Percentiles rank a stretch among this genome's conserved stretches.
Evolutionary conservation across 2,888 invertebrate species (phyloP).

Genomic region (Meganola albula): DNA sequence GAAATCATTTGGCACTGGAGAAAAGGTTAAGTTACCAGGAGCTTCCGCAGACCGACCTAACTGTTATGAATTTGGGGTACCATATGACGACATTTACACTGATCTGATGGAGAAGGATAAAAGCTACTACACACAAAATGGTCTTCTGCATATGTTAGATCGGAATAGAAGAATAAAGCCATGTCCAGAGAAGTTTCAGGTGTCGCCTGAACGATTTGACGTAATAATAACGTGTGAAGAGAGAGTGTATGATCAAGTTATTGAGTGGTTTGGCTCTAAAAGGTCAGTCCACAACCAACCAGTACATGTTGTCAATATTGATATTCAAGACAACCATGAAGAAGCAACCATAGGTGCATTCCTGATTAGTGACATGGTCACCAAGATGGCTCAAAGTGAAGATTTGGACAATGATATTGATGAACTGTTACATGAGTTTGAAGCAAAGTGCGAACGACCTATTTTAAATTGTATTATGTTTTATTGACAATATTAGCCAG

Average conservation of each 20-base stretch:
- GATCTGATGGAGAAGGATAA: conserved; percentile 94
- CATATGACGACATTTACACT: conserved; percentile 97
- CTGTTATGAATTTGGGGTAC: conserved; percentile 96
- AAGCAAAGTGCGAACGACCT: conserved; percentile 89
- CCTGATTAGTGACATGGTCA: conserved; percentile 96
- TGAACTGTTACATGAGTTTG: conserved; percentile 96
- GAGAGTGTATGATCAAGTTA: conserved; percentile 98
- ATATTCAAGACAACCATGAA: conserved; percentile 99
- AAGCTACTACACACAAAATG: conserved; percentile 97
- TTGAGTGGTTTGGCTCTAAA: conserved; percentile 93
- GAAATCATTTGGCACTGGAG: conserved; percentile 95
- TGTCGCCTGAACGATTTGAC: conserved; percentile 92
- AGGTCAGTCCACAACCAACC: conserved; percentile 89
- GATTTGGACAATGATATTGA: conserved; percentile 99
- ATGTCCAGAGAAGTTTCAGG: conserved; percentile 96
- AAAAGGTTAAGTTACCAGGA: conserved; percentile 98
- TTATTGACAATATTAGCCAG: no score
- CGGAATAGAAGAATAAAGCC: conserved; percentile 96
- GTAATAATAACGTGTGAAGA: conserved; percentile 98
- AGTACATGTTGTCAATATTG: conserved; percentile 98
- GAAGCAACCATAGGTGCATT: conserved; percentile 99
- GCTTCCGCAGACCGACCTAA: conserved; percentile 95
- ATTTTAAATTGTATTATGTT: conserved; percentile 96
- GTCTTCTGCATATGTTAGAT: conserved; percentile 98
- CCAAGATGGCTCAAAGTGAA: conserved; percentile 90